Evolutionary conservation across 2,888 invertebrate genomes (phyloP).

Genomic region (Mesorhabditis sp.): DNA sequence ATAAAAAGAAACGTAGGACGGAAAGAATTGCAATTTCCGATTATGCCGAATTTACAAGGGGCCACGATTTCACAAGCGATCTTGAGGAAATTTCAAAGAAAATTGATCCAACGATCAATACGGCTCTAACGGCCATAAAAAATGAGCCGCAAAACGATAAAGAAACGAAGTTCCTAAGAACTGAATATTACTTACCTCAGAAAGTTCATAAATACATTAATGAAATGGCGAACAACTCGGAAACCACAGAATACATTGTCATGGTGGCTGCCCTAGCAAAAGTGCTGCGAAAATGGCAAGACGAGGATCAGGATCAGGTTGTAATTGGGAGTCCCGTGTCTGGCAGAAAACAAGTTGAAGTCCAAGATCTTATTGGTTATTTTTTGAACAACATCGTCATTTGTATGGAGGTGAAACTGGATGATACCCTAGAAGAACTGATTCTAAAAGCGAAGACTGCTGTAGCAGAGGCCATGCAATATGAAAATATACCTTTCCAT

Average conservation of each 20-base stretch:
- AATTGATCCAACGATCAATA: background rate
- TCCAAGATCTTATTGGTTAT: slow-evolving; percentile 43
- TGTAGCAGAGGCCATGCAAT: slow-evolving; percentile 18
- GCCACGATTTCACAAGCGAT: background rate
- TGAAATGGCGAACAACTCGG: slow-evolving; percentile 6
- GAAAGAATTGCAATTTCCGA: background rate
- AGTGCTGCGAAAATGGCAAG: slow-evolving; percentile 11
- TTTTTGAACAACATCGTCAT: slow-evolving; percentile 45
- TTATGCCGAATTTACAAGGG: too few relatives aligned
- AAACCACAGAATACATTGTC: slow-evolving; percentile 17
- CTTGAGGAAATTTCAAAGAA: slow-evolving; percentile 8
- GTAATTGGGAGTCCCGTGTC: slow-evolving; percentile 41
- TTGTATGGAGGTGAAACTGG: background rate
- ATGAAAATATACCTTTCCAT: slow-evolving; percentile 23
- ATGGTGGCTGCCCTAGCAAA: slow-evolving; percentile 8
- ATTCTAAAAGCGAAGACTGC: slow-evolving; percentile 16
- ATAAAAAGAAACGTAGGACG: background rate
- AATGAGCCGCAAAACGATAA: background rate
- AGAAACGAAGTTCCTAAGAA: background rate
- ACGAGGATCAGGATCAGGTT: slow-evolving; percentile 15
- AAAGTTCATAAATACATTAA: background rate
- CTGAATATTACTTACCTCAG: slow-evolving; percentile 5
- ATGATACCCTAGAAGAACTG: slow-evolving; percentile 9
- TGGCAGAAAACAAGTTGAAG: slow-evolving; percentile 32
- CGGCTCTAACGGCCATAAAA: background rate